A percentile compares a stretch with the other conserved stretches of the same genome.
Evolutionary conservation across 2,797 vertebrate species (phyloP).

Genomic region (Neosalanx taihuensis): DNA sequence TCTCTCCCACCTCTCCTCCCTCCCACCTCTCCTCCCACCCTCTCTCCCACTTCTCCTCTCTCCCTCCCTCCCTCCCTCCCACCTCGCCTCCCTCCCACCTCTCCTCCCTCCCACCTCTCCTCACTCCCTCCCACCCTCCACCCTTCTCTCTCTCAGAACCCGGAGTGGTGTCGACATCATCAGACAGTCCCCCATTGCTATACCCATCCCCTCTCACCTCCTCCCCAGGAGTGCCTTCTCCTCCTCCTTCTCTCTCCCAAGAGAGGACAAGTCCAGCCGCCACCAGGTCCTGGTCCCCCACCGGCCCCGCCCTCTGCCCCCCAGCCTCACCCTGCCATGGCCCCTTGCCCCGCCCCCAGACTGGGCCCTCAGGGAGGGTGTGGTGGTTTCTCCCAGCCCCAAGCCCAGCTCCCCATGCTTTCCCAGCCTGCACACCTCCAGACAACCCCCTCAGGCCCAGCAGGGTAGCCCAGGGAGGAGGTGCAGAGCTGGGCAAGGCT

Average conservation of each 20-base stretch:
- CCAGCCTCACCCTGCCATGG: constrained; percentile 56
- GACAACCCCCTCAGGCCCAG: neutral
- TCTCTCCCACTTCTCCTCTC: no score
- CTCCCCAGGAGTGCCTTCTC: constrained; percentile 25
- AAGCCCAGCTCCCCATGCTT: constrained; percentile 36
- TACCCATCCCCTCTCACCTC: constrained; percentile 11
- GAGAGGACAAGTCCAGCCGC: constrained; percentile 47
- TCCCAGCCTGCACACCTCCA: constrained; percentile 48
- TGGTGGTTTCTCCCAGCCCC: constrained; percentile 30
- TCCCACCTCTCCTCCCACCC: no score
- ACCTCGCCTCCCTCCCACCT: constrained; percentile 26
- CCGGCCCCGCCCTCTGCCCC: constrained; percentile 61
- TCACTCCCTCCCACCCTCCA: no score
- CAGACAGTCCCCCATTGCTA: neutral
- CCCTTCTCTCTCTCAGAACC: no score
- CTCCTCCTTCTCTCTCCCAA: constrained; percentile 23
- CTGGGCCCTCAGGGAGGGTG: constrained; percentile 49
- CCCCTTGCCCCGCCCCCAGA: constrained; percentile 57
- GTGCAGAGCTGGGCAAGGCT: constrained; percentile 25
- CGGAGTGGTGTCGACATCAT: no score
- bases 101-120: constrained; percentile 21
- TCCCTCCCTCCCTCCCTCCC: no score
- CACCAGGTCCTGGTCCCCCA: constrained; percentile 62
- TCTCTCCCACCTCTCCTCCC: no score
- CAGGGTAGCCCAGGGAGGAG: constrained; percentile 18